Evolutionary conservation across 64 coral and sea anemone species (phyloP).

Genomic region (Actinia equina): DNA sequence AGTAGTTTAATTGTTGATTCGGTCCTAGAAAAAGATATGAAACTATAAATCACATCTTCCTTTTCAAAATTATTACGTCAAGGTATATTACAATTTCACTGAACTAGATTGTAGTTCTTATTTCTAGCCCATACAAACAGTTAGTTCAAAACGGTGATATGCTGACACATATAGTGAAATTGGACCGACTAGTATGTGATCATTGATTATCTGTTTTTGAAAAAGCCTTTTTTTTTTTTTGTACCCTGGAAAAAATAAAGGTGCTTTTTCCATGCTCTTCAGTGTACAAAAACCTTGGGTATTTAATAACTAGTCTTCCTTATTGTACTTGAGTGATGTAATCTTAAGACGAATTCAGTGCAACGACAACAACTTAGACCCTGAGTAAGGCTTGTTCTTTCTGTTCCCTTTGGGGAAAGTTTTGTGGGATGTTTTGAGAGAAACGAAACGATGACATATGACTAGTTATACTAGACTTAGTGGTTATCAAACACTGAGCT

Average conservation of each 20-base stretch:
- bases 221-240: too few species aligned
- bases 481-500: neutral
- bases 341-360: neutral
- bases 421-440: neutral
- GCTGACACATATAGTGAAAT: too few species aligned
- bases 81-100: too few species aligned
- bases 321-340: neutral
- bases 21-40: neutral
- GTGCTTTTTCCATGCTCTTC: too few species aligned
- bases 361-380: neutral
- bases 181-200: too few species aligned
- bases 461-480: neutral
- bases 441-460: neutral
- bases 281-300: too few species aligned
- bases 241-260: too few species aligned
- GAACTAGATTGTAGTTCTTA: too few species aligned
- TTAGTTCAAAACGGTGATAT: too few species aligned
- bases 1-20: neutral
- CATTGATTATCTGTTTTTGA: too few species aligned
- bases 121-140: too few species aligned
- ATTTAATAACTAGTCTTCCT: neutral
- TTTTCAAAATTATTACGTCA: too few species aligned
- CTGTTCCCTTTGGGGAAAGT: neutral
- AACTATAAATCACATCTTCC: neutral
- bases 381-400: neutral